These are phyloP conservation scores for Heliconius hewitsoni DNA, from an alignment of 1,140 invertebrate species.

Conservation along the genomic window DNA sequence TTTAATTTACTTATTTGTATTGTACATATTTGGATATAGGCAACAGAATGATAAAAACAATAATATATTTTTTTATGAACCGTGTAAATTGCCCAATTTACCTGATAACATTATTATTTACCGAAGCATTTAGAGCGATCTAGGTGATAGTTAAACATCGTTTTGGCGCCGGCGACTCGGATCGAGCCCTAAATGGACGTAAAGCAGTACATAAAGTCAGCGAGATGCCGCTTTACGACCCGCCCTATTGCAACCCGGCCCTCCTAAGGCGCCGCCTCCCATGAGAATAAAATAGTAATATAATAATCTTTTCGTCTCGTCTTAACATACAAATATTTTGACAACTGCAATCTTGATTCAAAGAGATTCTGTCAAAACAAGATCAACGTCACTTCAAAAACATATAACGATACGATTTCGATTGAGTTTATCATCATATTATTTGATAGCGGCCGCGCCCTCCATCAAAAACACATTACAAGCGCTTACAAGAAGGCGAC, in stretches of 20 bases:
- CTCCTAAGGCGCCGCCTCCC: slow-evolving; percentile 19
- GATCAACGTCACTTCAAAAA: slow-evolving; percentile 49
- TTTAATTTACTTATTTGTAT: neutral
- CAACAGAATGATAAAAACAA: neutral
- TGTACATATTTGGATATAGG: neutral
- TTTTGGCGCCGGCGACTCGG: slow-evolving; percentile 36
- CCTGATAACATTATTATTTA: neutral
- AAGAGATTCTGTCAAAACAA: slow-evolving; percentile 46
- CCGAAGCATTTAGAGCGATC: neutral
- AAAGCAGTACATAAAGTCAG: slow-evolving; percentile 59
- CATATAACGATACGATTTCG: slow-evolving; percentile 43
- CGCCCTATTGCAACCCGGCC: slow-evolving; percentile 40
- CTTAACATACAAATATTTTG: slow-evolving; percentile 10
- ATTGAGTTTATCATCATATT: slow-evolving; percentile 53
- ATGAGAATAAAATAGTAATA: slow-evolving; percentile 32
- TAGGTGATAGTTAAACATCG: slow-evolving; percentile 39
- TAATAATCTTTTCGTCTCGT: neutral
- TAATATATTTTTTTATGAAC: neutral
- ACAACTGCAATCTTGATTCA: slow-evolving; percentile 27
- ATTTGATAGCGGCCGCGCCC: slow-evolving; percentile 65
- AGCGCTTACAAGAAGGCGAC: slow-evolving; percentile 71
- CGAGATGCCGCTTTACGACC: slow-evolving; percentile 50
- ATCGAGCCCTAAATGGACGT: slow-evolving; percentile 54
- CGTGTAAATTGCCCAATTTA: neutral
- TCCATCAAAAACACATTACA: slow-evolving; percentile 77